Conservation (phyloP, 2,797 vertebrate species). For the Melanogrammus aeglefinus region DNA sequence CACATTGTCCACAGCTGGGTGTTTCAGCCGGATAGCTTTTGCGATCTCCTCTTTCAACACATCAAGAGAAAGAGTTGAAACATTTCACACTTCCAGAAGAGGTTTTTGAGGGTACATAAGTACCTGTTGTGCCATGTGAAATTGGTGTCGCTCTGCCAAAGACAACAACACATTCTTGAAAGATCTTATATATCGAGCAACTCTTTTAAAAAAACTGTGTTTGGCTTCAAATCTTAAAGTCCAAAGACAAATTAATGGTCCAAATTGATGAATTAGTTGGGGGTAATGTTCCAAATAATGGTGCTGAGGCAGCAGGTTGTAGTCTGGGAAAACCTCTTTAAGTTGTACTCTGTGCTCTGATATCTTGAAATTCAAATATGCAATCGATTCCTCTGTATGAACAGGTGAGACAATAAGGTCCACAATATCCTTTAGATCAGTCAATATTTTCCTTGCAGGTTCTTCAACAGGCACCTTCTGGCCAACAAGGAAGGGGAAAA, state of each 20-base stretch:
- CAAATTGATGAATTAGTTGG: conserved; percentile 9
- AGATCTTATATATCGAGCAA: neutral
- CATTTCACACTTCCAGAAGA: neutral
- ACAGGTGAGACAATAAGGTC: conserved; percentile 10
- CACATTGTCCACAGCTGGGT: neutral
- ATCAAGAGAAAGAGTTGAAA: neutral
- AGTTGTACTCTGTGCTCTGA: conserved; percentile 10
- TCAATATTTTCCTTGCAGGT: conserved; percentile 8
- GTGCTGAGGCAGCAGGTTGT: conserved; percentile 20
- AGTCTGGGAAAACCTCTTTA: conserved; percentile 18
- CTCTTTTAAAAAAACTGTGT: conserved; percentile 6
- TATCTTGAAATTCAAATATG: neutral
- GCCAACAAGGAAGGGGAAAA: conserved; percentile 12
- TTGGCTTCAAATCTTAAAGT: conserved; percentile 16
- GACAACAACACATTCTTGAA: neutral
- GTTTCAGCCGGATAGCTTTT: neutral
- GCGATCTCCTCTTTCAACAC: neutral
- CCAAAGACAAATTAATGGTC: conserved; percentile 11
- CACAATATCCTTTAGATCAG: neutral
- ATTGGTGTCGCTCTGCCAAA: neutral
- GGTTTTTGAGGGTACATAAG: neutral
- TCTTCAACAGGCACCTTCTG: conserved; percentile 4
- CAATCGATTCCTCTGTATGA: conserved; percentile 12
- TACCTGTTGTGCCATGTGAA: neutral
- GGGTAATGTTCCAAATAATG: conserved; percentile 18